These are phyloP conservation scores for Palloptera scutellata DNA, from an alignment of 2,888 invertebrate species.

Conservation along the genomic window DNA sequence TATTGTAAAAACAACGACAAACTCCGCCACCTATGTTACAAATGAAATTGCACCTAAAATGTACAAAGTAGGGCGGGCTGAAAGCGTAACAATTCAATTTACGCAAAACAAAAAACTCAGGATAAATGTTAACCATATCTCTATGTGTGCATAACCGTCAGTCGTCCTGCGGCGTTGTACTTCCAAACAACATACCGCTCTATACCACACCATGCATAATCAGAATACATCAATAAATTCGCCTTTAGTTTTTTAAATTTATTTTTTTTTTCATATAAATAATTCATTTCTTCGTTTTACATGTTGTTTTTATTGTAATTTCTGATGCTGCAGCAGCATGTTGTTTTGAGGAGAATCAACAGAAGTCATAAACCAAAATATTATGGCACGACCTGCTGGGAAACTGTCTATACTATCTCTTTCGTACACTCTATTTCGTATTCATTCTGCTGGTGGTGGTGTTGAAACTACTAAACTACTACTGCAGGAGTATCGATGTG, in stretches of 20 bases:
- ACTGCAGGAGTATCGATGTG: constrained; percentile 41
- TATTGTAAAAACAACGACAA: constrained; percentile 50
- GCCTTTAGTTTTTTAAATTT: too few relatives aligned
- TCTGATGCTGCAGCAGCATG: constrained; percentile 51
- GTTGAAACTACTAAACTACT: constrained; percentile 14
- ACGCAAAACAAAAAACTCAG: constrained; percentile 40
- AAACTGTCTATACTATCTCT: too few relatives aligned
- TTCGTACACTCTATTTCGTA: neutral
- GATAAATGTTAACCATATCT: too few relatives aligned
- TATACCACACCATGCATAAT: constrained; percentile 19
- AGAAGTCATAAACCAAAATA: constrained; percentile 59
- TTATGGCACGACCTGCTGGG: constrained; percentile 44
- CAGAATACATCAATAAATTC: constrained; percentile 28
- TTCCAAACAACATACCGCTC: neutral
- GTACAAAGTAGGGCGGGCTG: constrained; percentile 44
- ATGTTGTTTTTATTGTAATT: constrained; percentile 29
- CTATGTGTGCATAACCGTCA: too few relatives aligned
- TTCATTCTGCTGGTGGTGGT: constrained; percentile 1
- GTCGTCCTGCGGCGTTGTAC: constrained; percentile 45
- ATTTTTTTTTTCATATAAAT: too few relatives aligned
- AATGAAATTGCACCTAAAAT: constrained; percentile 55
- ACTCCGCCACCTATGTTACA: constrained; percentile 56
- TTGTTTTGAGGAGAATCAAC: constrained; percentile 29
- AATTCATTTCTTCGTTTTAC: too few relatives aligned
- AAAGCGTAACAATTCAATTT: constrained; percentile 54